Evolutionary conservation across 2,888 invertebrate species (phyloP).

Genomic region (Melipona beecheii): DNA sequence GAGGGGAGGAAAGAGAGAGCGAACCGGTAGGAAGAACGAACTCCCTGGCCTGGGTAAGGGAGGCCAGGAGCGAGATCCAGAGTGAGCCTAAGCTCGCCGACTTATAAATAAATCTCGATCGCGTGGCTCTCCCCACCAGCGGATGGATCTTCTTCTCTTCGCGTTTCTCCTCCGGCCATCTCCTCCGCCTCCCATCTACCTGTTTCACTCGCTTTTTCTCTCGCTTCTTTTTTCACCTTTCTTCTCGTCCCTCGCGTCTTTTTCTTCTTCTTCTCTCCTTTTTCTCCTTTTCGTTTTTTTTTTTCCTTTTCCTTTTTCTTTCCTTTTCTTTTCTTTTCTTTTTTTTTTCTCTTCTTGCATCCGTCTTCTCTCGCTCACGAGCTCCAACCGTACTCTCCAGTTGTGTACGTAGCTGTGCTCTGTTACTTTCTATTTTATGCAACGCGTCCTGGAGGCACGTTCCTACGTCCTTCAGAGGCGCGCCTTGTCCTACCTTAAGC

Average conservation of each 20-base stretch:
- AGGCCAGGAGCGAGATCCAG: conserved; percentile 45
- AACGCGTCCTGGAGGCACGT: conserved; percentile 8
- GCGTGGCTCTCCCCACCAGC: conserved; percentile 83
- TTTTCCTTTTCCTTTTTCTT: too few relatives aligned
- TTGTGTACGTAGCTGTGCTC: background rate
- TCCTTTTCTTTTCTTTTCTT: background rate
- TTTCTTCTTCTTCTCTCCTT: background rate
- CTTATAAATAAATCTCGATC: conserved; percentile 84
- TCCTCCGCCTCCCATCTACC: background rate
- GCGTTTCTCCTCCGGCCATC: background rate
- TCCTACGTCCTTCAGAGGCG: conserved; percentile 8
- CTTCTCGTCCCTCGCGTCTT: background rate
- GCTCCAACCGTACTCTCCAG: background rate
- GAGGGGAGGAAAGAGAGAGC: conserved; percentile 50
- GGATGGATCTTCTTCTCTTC: conserved; percentile 19
- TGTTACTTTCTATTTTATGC: conserved; percentile 9
- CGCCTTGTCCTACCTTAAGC: conserved; percentile 62
- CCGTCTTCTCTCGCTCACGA: background rate
- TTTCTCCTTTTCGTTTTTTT: background rate
- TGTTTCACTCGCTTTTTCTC: background rate
- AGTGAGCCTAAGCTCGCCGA: conserved; percentile 74
- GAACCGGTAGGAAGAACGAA: conserved; percentile 56
- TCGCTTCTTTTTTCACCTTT: conserved; percentile 4
- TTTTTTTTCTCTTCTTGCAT: background rate
- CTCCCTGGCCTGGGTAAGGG: background rate